Conservation (phyloP, 1,140 invertebrate genomes). For the Pollicipes pollicipes region DNA sequence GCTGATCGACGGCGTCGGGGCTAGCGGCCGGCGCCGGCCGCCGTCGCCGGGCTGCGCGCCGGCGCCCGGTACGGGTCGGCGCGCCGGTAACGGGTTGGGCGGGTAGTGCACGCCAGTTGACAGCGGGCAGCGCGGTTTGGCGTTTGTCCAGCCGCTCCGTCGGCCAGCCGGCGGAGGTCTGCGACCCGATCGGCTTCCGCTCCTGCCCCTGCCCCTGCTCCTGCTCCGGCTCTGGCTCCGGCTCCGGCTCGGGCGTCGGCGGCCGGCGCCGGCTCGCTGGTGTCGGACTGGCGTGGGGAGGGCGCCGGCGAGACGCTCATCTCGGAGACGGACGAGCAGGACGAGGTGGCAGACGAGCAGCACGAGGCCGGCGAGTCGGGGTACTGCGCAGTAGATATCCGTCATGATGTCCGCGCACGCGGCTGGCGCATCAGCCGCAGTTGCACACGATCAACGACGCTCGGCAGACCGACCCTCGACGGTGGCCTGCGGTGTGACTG, state of each 20-base stretch:
- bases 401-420: neutral
- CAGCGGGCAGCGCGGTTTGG: neutral
- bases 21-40: too few relatives aligned
- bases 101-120: neutral
- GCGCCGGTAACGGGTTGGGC: neutral
- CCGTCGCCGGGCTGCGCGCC: too few relatives aligned
- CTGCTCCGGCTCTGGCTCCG: neutral
- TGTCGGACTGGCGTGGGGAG: neutral
- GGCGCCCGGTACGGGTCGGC: neutral
- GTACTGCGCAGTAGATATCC: neutral
- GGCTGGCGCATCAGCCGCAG: neutral
- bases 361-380: neutral
- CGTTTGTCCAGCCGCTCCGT: neutral
- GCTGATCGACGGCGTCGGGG: neutral
- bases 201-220: neutral
- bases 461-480: too few relatives aligned
- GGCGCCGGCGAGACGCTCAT: conserved; percentile 1
- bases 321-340: neutral
- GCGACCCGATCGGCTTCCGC: too few relatives aligned
- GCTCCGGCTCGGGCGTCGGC: neutral
- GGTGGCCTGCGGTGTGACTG: too few relatives aligned
- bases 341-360: neutral
- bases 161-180: neutral
- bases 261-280: neutral
- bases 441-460: neutral